Evolutionary conservation across 2,888 invertebrate genomes (phyloP).

Genomic region (Drosophila ezoana): DNA sequence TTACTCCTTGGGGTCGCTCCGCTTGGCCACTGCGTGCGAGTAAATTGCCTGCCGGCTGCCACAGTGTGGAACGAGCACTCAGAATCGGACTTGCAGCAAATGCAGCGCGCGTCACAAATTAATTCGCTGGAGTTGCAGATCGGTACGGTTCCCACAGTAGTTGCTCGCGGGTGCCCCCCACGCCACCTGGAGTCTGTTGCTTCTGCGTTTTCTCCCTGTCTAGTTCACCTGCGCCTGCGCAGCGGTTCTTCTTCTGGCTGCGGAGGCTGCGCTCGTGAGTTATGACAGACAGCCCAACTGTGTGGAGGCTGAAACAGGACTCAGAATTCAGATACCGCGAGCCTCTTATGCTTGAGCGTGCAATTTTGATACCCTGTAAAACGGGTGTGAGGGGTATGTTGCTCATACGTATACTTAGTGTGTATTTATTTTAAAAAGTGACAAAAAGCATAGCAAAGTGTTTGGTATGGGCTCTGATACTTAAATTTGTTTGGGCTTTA

Average conservation of each 20-base stretch:
- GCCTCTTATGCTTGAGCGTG: slow-evolving; percentile 73
- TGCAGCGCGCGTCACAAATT: slow-evolving; percentile 79
- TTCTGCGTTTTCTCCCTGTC: slow-evolving; percentile 39
- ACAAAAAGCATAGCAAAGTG: too few species aligned
- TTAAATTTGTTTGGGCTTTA: not conserved
- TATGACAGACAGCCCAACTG: slow-evolving; percentile 75
- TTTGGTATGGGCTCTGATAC: too few species aligned
- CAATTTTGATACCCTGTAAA: slow-evolving; percentile 51
- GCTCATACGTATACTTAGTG: not conserved
- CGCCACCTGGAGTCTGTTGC: slow-evolving; percentile 10
- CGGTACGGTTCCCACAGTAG: slow-evolving; percentile 79
- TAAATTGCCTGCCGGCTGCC: slow-evolving; percentile 75
- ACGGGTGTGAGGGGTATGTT: not conserved
- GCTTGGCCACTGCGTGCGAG: slow-evolving; percentile 60
- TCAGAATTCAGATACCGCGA: slow-evolving; percentile 29
- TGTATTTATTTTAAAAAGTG: not conserved
- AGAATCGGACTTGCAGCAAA: slow-evolving; percentile 40
- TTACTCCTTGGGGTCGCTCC: slow-evolving; percentile 24
- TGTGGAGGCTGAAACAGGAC: slow-evolving; percentile 44
- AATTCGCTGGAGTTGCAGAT: slow-evolving; percentile 70
- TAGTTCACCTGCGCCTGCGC: slow-evolving; percentile 79
- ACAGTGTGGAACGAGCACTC: slow-evolving; percentile 51
- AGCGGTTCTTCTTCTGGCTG: slow-evolving; percentile 74
- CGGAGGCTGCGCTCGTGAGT: slow-evolving; percentile 71
- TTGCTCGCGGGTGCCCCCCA: slow-evolving; percentile 36